These are phyloP conservation scores for Doris montereyensis DNA, from an alignment of 2,888 invertebrate species.

Conservation along the genomic window DNA sequence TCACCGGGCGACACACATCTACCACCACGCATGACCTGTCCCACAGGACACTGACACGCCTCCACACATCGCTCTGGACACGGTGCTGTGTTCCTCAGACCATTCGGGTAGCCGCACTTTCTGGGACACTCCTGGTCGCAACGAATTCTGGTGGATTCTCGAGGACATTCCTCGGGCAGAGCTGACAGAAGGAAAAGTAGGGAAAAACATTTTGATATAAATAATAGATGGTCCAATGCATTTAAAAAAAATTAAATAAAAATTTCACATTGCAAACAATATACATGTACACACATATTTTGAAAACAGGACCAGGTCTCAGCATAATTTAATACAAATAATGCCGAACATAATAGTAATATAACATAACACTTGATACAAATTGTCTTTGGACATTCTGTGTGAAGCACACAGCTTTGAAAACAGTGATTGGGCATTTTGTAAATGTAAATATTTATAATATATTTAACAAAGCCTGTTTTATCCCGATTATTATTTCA, in stretches of 20 bases:
- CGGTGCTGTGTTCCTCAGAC: conserved; percentile 47
- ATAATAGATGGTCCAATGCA: background rate
- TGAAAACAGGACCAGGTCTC: no score
- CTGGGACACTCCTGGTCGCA: conserved; percentile 62
- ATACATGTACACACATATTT: background rate
- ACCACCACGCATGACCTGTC: conserved; percentile 57
- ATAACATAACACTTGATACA: no score
- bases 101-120: conserved; percentile 58
- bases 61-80: conserved; percentile 58
- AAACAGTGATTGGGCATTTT: no score
- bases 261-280: background rate
- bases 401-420: no score
- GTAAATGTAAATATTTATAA: no score
- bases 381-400: no score
- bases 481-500: no score
- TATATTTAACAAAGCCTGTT: no score
- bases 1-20: conserved; percentile 55
- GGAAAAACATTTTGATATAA: background rate
- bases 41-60: conserved; percentile 59
- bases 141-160: conserved; percentile 54
- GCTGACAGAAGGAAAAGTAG: background rate
- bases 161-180: conserved; percentile 51
- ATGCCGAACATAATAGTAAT: no score
- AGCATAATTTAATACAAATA: no score
- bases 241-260: background rate